These are phyloP conservation scores for Hydrochoerus hydrochaeris DNA, from an alignment of 2,113 vertebrate species.

Conservation along the genomic window DNA sequence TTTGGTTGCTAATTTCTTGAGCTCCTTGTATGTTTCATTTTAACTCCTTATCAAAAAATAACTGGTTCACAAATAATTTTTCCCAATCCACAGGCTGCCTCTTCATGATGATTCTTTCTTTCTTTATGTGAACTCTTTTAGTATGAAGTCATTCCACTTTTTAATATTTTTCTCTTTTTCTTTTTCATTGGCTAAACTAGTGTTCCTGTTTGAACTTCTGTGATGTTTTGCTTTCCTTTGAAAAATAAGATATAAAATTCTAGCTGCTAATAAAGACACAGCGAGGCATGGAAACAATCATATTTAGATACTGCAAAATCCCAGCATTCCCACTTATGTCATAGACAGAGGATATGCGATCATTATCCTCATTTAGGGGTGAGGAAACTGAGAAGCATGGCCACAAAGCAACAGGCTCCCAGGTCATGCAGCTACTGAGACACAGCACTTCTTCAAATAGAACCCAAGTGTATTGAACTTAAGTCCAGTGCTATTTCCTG, in stretches of 20 bases:
- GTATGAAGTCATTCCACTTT: not conserved
- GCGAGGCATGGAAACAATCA: not conserved
- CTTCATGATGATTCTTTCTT: no score
- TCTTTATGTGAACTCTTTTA: no score
- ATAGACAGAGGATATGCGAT: accelerated
- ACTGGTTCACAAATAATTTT: not conserved
- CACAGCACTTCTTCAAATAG: not conserved
- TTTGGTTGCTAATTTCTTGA: not conserved
- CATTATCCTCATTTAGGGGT: not conserved
- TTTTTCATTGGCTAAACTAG: not conserved
- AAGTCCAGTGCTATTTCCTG: not conserved
- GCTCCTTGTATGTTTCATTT: not conserved
- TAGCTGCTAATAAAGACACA: not conserved
- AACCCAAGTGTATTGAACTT: not conserved
- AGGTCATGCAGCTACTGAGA: not conserved
- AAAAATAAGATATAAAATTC: not conserved
- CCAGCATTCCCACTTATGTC: not conserved
- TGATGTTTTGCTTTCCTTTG: not conserved
- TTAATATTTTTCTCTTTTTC: not conserved
- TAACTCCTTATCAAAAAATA: not conserved
- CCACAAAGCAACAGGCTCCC: not conserved
- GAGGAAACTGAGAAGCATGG: not conserved
- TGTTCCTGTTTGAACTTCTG: not conserved
- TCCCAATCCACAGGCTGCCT: no score
- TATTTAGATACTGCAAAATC: not conserved